Base-by-base conservation (phyloP, 1,140 invertebrate genomes). In the Drosophila seguyi region DNA sequence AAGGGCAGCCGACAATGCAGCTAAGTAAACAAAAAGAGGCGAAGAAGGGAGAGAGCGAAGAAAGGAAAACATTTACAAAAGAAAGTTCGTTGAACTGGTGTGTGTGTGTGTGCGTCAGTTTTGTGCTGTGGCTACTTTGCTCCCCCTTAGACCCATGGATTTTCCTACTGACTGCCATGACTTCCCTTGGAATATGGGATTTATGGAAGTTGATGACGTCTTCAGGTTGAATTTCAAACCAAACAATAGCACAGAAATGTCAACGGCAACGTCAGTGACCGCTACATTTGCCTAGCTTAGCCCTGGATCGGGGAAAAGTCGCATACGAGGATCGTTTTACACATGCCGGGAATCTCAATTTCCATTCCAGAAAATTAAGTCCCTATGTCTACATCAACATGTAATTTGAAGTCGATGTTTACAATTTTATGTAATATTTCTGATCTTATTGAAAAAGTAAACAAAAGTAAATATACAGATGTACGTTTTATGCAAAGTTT, bases 31-130 rank as follows among this genome's bases (percentile, higher is more conserved):
- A 82, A 79, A 68, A 71, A 79, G 50, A 57, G 45, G 45, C 63
- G 36, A 72, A 61, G 41, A 42, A 47, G 63, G 69, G 27, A 77
- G 56, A 67, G 42, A 68, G 71, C 60, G 56, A 62, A 77, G 77
- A 72, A 81, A 81, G 76, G 59, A 87, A 84, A 88, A 87, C 84
- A 80, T 88, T 88, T 84, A 87, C 85, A 84, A 87, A 90, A 87
- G 77, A 80, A 71, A 84, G 84, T 81, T 88, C 84, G 77, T 53
- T 90, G 84, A 87, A 87, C 84, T 74, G 69, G 22, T 27, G 47
- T 47, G 27, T 11, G 57, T 47, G 31, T 27, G n/a, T n/a, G n/a
- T n/a, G n/a, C n/a, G 62, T 50, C 27, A 47, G 76, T 79, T 59
- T 72, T 80, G 79, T 62, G 62, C 65, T 77, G 77, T 76, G 83